phyloP scores from a whole-genome alignment of 2,797 vertebrate species.

The Corythornis leucogaster region DNA sequence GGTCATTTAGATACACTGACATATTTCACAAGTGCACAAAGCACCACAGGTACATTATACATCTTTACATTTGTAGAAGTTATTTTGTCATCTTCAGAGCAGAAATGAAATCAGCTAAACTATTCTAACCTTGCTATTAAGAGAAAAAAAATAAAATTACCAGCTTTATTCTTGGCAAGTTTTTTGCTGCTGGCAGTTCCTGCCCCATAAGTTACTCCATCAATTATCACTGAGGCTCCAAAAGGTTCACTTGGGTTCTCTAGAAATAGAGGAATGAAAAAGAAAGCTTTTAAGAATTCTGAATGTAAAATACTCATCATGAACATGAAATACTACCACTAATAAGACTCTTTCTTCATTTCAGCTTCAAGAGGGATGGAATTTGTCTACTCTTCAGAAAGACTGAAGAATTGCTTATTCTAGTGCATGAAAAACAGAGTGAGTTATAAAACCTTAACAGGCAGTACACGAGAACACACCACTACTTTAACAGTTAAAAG shows the following conservation, averaged over 20 bases:
- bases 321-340: not conserved
- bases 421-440: too few species aligned
- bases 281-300: not conserved
- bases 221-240: slow-evolving; percentile 98
- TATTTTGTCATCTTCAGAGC: not conserved
- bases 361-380: not conserved
- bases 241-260: slow-evolving; percentile 99
- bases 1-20: not conserved
- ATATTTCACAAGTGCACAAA: not conserved
- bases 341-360: not conserved
- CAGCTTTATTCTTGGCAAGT: slow-evolving; percentile 99
- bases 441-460: too few species aligned
- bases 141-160: slow-evolving; percentile 72
- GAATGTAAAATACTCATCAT: not conserved
- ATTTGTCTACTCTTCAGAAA: not conserved
- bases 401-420: not conserved
- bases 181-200: slow-evolving; percentile 99
- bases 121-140: not conserved
- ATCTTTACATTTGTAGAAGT: not conserved
- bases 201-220: slow-evolving; percentile 98
- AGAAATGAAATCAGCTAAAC: not conserved
- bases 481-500: not conserved
- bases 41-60: not conserved
- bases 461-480: too few species aligned
- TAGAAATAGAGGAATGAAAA: slow-evolving; percentile 65